These are phyloP conservation scores for Campylorhamphus procurvoides DNA, from an alignment of 2,113 vertebrate species.

Conservation along the genomic window DNA sequence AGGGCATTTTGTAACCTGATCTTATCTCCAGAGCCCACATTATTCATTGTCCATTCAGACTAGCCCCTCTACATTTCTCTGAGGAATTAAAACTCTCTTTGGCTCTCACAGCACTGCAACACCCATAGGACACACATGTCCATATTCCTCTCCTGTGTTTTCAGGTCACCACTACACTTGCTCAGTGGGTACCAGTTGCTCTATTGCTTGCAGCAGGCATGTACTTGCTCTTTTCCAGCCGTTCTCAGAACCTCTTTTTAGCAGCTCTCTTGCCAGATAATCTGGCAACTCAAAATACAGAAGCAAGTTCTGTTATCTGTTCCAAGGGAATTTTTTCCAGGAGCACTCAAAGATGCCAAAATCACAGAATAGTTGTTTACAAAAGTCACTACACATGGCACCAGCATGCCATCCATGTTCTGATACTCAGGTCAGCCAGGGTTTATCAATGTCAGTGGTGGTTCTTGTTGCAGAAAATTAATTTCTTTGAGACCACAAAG, in stretches of 20 bases:
- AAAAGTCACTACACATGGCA: not conserved
- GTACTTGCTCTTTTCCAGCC: slow-evolving; percentile 37
- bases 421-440: not conserved
- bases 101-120: not conserved
- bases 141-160: not conserved
- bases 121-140: not conserved
- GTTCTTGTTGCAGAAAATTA: not conserved
- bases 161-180: not conserved
- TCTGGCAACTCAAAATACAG: slow-evolving; percentile 17
- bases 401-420: not conserved
- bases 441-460: not conserved
- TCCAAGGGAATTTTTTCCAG: slow-evolving; percentile 21
- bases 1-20: not conserved
- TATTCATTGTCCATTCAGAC: not conserved
- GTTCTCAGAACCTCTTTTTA: slow-evolving; percentile 5
- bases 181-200: not conserved
- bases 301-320: not conserved
- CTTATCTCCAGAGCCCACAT: not conserved
- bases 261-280: slow-evolving; percentile 25
- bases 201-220: not conserved
- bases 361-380: not conserved
- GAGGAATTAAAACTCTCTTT: not conserved
- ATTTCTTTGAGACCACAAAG: not conserved
- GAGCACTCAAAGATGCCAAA: not conserved
- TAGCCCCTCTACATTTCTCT: not conserved